These are phyloP conservation scores for Galaxea fascicularis DNA, from an alignment of 92 coral and sea anemone species.

Conservation along the genomic window DNA sequence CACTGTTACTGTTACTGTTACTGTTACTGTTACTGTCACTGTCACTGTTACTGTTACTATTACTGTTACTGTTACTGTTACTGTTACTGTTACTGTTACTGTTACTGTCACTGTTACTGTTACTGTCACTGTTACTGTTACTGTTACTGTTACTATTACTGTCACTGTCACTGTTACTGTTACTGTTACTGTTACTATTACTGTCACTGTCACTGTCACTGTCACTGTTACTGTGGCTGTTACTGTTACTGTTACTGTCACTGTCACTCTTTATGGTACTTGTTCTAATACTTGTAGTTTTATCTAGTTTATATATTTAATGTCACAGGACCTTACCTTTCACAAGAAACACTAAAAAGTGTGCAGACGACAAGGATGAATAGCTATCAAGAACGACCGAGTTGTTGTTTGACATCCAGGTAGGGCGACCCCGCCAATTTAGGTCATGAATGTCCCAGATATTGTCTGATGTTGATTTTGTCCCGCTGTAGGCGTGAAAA, in stretches of 20 bases:
- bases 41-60: too few species aligned
- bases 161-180: not conserved
- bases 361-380: not conserved
- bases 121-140: not conserved
- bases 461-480: not conserved
- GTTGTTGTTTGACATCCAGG: constrained; percentile 20
- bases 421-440: constrained; percentile 19
- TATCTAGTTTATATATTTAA: too few species aligned
- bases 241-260: not conserved
- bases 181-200: not conserved
- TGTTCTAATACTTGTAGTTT: too few species aligned
- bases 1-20: not conserved
- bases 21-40: too few species aligned
- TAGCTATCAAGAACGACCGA: constrained; percentile 14
- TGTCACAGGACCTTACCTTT: constrained; percentile 22
- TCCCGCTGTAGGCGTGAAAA: constrained; percentile 18
- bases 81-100: too few species aligned
- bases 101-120: too few species aligned
- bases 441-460: constrained; percentile 24
- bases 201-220: not conserved
- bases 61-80: too few species aligned
- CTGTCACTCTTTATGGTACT: not conserved
- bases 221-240: not conserved
- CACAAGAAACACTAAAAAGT: constrained; percentile 12
- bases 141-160: not conserved